Conservation (phyloP, 2,888 invertebrate species). For the Blastobasis lacticolella region DNA sequence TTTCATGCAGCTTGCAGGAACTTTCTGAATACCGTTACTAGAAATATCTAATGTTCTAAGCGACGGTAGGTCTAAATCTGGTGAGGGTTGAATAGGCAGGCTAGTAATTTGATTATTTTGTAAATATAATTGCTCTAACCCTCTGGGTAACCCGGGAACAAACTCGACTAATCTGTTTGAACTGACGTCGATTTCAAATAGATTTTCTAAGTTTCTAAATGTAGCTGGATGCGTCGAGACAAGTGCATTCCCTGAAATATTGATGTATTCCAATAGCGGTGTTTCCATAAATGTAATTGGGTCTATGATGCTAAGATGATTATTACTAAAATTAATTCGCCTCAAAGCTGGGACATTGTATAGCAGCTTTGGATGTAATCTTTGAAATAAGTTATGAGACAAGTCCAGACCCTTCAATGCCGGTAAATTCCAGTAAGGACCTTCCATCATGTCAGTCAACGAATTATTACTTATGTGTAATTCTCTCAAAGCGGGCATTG, state of each 20-base stretch:
- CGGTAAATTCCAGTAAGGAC: conserved; percentile 89
- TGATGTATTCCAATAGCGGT: conserved; percentile 83
- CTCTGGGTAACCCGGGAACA: conserved; percentile 84
- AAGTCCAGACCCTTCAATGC: conserved; percentile 89
- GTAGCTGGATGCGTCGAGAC: conserved; percentile 82
- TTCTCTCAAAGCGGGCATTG: conserved; percentile 88
- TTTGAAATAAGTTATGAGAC: conserved; percentile 82
- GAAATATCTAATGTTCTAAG: conserved; percentile 84
- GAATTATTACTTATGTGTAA: conserved; percentile 89
- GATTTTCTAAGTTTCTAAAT: conserved; percentile 80
- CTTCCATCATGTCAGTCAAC: conserved; percentile 79
- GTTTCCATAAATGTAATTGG: conserved; percentile 83
- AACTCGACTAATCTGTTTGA: conserved; percentile 82
- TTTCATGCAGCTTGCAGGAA: conserved; percentile 78
- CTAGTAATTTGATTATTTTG: conserved; percentile 80
- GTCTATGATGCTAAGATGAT: conserved; percentile 80
- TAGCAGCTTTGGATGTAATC: conserved; percentile 81
- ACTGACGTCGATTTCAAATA: conserved; percentile 87
- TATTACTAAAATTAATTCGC: conserved; percentile 84
- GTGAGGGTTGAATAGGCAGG: conserved; percentile 78
- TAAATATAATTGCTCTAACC: conserved; percentile 83
- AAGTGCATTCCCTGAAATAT: conserved; percentile 84
- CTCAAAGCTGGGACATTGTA: conserved; percentile 84
- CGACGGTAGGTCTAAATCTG: conserved; percentile 81
- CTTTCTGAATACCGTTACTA: conserved; percentile 81